Evolutionary conservation across 2,113 vertebrate genomes (phyloP).

Genomic region (Edolisoma coerulescens): DNA sequence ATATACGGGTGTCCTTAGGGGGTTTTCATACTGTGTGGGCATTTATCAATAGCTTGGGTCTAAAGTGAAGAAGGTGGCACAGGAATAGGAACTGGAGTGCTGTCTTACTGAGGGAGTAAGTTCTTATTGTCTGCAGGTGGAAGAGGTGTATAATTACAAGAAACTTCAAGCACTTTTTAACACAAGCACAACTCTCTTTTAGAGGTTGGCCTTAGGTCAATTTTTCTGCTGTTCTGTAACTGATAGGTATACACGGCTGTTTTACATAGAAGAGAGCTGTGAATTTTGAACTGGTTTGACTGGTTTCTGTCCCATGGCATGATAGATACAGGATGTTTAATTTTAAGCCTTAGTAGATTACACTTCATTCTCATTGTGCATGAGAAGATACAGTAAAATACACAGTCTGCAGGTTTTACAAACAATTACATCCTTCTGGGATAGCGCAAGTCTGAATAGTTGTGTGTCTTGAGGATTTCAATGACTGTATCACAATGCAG

Average conservation of each 20-base stretch:
- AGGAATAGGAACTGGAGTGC: not conserved
- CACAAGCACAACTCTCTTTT: not conserved
- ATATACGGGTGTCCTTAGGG: not conserved
- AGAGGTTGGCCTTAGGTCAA: not conserved
- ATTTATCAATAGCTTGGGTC: not conserved
- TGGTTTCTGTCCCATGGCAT: not conserved
- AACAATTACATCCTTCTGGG: not conserved
- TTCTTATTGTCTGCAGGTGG: not conserved
- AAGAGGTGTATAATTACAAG: not conserved
- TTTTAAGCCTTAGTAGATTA: not conserved
- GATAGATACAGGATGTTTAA: not conserved
- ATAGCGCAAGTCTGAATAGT: not conserved
- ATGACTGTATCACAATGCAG: not conserved
- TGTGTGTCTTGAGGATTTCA: not conserved
- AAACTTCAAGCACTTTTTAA: not conserved
- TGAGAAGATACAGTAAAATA: not conserved
- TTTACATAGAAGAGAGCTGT: not conserved
- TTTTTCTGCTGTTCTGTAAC: not conserved
- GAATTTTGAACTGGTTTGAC: not conserved
- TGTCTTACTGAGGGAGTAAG: not conserved
- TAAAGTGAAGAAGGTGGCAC: not conserved
- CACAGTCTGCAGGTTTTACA: not conserved
- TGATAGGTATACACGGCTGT: not conserved
- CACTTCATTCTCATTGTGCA: not conserved
- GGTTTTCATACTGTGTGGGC: not conserved